These are phyloP conservation scores for Holocentrus rufus DNA, from an alignment of 2,797 vertebrate species.

Conservation along the genomic window DNA sequence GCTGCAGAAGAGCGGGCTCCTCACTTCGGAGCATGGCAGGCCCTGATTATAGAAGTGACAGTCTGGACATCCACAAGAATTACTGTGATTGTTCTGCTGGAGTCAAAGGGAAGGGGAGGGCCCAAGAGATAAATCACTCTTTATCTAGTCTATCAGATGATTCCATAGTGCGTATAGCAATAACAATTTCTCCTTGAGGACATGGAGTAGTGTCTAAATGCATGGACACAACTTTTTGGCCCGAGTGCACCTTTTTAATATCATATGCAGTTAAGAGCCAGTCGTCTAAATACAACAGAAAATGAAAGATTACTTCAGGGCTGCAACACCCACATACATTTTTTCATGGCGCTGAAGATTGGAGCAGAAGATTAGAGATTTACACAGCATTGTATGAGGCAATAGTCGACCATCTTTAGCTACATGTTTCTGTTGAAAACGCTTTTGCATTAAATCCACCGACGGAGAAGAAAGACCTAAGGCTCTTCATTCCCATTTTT, in stretches of 20 bases:
- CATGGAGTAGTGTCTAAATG: constrained; percentile 43
- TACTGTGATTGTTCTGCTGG: constrained; percentile 66
- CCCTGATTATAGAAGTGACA: constrained; percentile 77
- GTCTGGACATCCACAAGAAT: constrained; percentile 72
- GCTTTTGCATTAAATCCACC: constrained; percentile 8
- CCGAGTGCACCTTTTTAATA: constrained; percentile 17
- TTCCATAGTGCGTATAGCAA: constrained; percentile 49
- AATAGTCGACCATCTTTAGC: background rate
- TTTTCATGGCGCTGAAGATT: constrained; percentile 1
- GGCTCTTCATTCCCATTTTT: background rate
- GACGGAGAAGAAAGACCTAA: background rate
- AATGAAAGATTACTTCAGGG: background rate
- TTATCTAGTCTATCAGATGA: constrained; percentile 58
- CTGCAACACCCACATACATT: constrained; percentile 3
- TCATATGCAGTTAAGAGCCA: constrained; percentile 14
- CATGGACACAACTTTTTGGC: constrained; percentile 22
- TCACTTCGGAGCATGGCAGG: constrained; percentile 66
- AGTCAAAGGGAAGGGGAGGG: constrained; percentile 60
- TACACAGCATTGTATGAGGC: background rate
- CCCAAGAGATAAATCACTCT: constrained; percentile 57
- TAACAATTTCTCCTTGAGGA: constrained; percentile 60
- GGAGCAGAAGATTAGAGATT: background rate
- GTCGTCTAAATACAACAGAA: background rate
- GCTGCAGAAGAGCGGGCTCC: constrained; percentile 70
- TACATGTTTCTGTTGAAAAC: constrained; percentile 7